Evolutionary conservation across 2,888 invertebrate species (phyloP).

Genomic region (Entomobrya multifasciata): DNA sequence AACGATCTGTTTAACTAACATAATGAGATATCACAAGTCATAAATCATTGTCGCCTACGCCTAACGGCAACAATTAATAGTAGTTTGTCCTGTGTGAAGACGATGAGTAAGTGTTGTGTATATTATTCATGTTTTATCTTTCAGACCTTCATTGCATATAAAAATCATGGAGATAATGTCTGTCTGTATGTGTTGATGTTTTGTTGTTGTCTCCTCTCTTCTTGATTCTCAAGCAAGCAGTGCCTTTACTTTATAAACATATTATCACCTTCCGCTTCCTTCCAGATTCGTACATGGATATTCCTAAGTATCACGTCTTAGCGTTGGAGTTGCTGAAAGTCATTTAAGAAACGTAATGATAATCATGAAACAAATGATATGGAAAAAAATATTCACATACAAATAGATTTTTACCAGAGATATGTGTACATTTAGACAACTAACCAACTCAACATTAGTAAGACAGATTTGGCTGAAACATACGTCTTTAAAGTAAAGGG

Average conservation of each 20-base stretch:
- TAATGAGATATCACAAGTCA: constrained; percentile 24
- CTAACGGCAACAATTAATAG: constrained; percentile 31
- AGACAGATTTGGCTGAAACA: neutral
- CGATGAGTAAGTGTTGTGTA: neutral
- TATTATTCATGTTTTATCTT: too few relatives aligned
- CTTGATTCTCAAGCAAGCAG: too few relatives aligned
- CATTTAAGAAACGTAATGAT: too few relatives aligned
- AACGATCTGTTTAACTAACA: constrained; percentile 34
- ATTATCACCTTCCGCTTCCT: neutral
- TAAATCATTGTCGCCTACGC: constrained; percentile 44
- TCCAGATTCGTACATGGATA: neutral
- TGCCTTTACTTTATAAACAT: too few relatives aligned
- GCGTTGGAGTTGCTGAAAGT: too few relatives aligned
- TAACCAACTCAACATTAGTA: too few relatives aligned
- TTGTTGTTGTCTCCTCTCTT: too few relatives aligned
- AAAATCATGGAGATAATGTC: neutral
- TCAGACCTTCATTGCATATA: neutral
- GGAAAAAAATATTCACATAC: too few relatives aligned
- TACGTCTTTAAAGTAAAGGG: neutral
- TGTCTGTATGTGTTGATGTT: neutral
- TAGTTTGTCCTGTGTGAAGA: neutral
- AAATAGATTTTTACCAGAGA: too few relatives aligned
- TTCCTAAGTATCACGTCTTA: too few relatives aligned
- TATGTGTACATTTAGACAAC: too few relatives aligned
- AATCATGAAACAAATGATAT: too few relatives aligned